A percentile compares a stretch with the other conserved stretches of the same genome.
Evolutionary conservation across 2,113 vertebrate species (phyloP).

Genomic region (Bos indicus): DNA sequence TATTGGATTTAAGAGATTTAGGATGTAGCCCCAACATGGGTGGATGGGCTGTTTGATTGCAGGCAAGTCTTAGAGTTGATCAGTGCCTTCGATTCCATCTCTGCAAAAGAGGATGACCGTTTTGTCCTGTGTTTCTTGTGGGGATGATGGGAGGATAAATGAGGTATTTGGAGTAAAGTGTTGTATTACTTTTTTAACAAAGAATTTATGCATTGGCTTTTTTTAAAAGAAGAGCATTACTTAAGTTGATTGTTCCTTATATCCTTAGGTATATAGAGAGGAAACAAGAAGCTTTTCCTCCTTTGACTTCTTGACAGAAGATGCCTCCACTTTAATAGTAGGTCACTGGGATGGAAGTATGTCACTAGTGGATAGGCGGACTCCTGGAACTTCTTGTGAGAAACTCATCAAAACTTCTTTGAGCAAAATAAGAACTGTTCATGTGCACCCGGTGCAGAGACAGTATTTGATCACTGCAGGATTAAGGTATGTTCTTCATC

Average conservation of each 20-base stretch:
- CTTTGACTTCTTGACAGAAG: conserved; percentile 88
- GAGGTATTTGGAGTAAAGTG: background rate
- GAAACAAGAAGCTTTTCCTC: conserved; percentile 77
- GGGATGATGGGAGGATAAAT: background rate
- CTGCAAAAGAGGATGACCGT: background rate
- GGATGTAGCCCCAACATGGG: background rate
- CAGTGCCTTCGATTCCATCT: background rate
- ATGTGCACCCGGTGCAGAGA: conserved; percentile 86
- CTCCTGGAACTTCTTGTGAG: conserved; percentile 78
- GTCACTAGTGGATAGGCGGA: conserved; percentile 87
- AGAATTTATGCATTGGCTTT: background rate
- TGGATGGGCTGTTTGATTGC: background rate
- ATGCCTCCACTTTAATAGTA: conserved; percentile 81
- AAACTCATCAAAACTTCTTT: conserved; percentile 76
- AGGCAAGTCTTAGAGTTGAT: background rate
- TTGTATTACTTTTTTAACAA: background rate
- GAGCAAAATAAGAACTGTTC: conserved; percentile 80
- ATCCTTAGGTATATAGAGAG: conserved; percentile 82
- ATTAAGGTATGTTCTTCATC: conserved; percentile 71
- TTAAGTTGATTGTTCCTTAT: background rate
- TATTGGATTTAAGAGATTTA: background rate
- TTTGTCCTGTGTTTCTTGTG: background rate
- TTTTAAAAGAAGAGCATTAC: background rate
- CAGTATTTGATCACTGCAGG: conserved; percentile 89
- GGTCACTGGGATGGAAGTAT: conserved; percentile 80